Percentiles rank a stretch among this genome's conserved stretches.
Conservation (phyloP, 2,797 vertebrate genomes). For the Picus viridis region DNA sequence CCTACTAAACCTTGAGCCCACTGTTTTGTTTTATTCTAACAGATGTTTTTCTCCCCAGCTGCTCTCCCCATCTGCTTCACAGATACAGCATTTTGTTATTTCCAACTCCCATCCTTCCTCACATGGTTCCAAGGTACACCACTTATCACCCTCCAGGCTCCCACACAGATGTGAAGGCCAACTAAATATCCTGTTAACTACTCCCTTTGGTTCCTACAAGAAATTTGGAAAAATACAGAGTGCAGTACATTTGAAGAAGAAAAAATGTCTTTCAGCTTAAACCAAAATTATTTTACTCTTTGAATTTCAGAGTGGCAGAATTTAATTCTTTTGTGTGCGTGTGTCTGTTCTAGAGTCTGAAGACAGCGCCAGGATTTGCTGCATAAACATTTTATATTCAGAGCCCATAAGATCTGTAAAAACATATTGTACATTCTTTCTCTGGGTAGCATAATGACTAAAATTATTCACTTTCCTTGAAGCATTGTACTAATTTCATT, state of each 20-base stretch:
- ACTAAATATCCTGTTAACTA: too few relatives aligned
- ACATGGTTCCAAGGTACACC: too few relatives aligned
- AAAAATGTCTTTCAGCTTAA: neutral
- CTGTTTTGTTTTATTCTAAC: too few relatives aligned
- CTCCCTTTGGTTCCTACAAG: too few relatives aligned
- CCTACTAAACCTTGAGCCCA: too few relatives aligned
- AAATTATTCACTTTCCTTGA: slow-evolving; percentile 5
- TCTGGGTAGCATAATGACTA: neutral
- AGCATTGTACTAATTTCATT: neutral
- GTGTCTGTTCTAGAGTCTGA: neutral
- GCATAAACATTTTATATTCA: neutral
- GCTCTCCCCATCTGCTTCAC: too few relatives aligned
- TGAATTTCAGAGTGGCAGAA: neutral
- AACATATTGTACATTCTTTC: neutral
- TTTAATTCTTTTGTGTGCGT: neutral
- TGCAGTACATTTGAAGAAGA: neutral
- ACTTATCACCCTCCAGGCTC: too few relatives aligned
- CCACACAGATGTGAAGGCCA: too few relatives aligned
- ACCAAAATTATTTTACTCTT: neutral
- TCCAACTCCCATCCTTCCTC: too few relatives aligned
- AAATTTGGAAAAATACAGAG: neutral
- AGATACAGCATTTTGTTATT: too few relatives aligned
- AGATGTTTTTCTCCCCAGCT: too few relatives aligned
- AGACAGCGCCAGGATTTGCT: neutral
- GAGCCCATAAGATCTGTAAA: neutral